Conservation (phyloP, 2,888 invertebrate species). For the Drosophila melanosoma region DNA sequence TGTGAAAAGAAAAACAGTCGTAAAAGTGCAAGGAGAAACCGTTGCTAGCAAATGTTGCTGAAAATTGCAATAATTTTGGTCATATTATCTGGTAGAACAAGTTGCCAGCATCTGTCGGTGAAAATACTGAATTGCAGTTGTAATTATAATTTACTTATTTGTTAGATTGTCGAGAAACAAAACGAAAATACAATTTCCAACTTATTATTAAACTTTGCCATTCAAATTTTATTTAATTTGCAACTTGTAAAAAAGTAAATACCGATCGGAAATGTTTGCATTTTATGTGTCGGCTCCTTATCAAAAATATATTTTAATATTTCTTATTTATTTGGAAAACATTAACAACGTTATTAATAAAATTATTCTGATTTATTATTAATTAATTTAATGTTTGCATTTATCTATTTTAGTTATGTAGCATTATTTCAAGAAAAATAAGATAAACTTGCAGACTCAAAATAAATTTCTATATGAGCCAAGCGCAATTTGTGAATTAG, state of each 20-base stretch:
- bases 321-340: neutral
- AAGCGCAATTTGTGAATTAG: neutral
- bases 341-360: neutral
- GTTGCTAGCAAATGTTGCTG: constrained; percentile 39
- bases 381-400: neutral
- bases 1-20: constrained; percentile 17
- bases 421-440: neutral
- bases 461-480: neutral
- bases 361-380: neutral
- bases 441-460: neutral
- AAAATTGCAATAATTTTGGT: constrained; percentile 58
- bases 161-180: constrained; percentile 19
- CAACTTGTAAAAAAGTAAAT: constrained; percentile 2
- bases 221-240: constrained; percentile 19
- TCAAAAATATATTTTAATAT: neutral
- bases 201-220: constrained; percentile 22
- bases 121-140: constrained; percentile 26
- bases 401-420: neutral
- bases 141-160: constrained; percentile 52
- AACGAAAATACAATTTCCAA: constrained; percentile 6
- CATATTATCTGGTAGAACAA: constrained; percentile 48
- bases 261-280: neutral
- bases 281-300: neutral
- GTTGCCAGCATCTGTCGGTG: constrained; percentile 21
- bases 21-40: constrained; percentile 15